Evolutionary conservation across 2,113 vertebrate genomes (phyloP).

Genomic region (Gnathonemus echidnorhynchus): DNA sequence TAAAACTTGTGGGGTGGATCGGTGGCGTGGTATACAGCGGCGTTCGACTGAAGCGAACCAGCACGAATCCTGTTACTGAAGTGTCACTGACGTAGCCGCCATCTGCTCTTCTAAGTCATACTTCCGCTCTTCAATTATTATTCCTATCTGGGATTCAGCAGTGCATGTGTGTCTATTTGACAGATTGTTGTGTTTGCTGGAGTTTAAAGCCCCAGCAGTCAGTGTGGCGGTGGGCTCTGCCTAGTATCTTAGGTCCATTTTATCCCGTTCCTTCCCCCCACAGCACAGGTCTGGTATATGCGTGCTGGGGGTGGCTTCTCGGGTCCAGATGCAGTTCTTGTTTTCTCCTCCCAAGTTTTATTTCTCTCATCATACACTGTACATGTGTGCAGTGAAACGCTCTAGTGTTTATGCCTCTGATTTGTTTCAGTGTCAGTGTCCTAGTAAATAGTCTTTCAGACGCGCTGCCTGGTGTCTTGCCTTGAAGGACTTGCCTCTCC

Average conservation of each 20-base stretch:
- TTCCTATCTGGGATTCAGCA: background rate
- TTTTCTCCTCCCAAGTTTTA: background rate
- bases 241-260: background rate
- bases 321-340: background rate
- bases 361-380: background rate
- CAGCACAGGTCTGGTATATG: background rate
- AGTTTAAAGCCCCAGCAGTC: background rate
- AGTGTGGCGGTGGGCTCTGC: background rate
- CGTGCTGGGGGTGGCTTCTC: background rate
- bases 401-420: background rate
- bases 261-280: background rate
- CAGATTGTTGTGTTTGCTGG: background rate
- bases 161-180: background rate
- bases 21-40: background rate
- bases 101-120: background rate
- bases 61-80: background rate
- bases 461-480: background rate
- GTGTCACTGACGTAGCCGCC: background rate
- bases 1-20: constrained; percentile 14
- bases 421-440: background rate
- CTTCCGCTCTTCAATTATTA: background rate
- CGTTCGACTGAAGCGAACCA: background rate
- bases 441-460: background rate
- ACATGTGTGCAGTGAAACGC: background rate
- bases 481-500: background rate